A percentile compares a stretch with the other conserved stretches of the same genome.
Evolutionary conservation across 1,140 invertebrate genomes (phyloP).

Genomic region (Sesamia nonagrioides): DNA sequence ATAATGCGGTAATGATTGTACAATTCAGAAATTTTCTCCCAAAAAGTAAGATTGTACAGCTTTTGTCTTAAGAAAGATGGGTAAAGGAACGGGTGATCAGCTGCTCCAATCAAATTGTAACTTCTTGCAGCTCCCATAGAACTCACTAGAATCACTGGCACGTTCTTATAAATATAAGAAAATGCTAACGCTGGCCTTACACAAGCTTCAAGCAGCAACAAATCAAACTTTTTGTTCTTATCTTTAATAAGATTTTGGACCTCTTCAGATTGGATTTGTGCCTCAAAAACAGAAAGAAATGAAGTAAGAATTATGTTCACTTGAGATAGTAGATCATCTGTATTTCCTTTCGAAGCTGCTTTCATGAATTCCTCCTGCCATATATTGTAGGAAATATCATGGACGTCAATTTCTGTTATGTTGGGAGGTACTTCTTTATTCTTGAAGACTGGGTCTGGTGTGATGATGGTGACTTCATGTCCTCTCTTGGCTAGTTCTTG

Average conservation of each 20-base stretch:
- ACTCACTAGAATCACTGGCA: constrained; percentile 77
- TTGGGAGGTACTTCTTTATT: constrained; percentile 55
- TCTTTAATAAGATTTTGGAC: constrained; percentile 68
- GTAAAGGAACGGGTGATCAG: constrained; percentile 81
- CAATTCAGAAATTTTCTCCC: constrained; percentile 41
- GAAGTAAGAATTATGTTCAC: constrained; percentile 39
- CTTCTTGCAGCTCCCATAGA: constrained; percentile 64
- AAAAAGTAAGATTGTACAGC: constrained; percentile 35
- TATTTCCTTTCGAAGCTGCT: constrained; percentile 36
- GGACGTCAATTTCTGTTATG: constrained; percentile 68
- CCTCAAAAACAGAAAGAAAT: constrained; percentile 54
- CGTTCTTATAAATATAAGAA: constrained; percentile 73
- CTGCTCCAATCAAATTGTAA: constrained; percentile 68
- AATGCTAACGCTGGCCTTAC: constrained; percentile 64
- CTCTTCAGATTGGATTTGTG: constrained; percentile 57
- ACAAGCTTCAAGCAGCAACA: constrained; percentile 68
- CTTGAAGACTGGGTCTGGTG: constrained; percentile 63
- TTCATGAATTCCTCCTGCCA: constrained; percentile 52
- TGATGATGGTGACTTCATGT: constrained; percentile 71
- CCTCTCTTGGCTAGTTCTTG: constrained; percentile 57
- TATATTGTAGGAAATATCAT: constrained; percentile 59
- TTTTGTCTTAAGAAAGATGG: constrained; percentile 57
- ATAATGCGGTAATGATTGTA: constrained; percentile 30
- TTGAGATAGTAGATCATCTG: constrained; percentile 37
- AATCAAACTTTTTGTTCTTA: constrained; percentile 69